phyloP scores from a whole-genome alignment of 2,888 invertebrate genomes.

The Tanytarsus gracilentus region DNA sequence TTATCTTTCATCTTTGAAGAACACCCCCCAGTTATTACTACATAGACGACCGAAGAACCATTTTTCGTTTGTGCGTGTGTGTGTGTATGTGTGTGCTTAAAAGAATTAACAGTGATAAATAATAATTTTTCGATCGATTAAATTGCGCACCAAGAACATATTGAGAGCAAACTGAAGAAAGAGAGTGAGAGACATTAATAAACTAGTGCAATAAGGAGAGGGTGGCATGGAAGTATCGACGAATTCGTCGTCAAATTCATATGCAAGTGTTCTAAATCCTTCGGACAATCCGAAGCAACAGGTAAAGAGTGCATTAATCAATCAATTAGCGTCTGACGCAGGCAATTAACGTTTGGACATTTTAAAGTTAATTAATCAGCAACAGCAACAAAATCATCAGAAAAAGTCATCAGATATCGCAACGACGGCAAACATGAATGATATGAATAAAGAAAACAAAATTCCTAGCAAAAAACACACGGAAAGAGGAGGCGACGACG shows the following conservation, averaged over 20 bases:
- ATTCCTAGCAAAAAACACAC: conserved; percentile 11
- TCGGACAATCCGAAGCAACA: conserved; percentile 15
- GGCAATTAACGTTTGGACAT: no score
- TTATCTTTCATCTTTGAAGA: no score
- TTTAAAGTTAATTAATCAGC: no score
- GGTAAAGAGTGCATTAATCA: no score
- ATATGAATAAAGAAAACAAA: conserved; percentile 21
- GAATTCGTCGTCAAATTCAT: conserved; percentile 13
- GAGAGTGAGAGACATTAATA: no score
- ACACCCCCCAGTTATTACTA: no score
- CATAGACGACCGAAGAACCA: no score
- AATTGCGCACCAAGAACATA: not conserved
- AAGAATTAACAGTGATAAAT: no score
- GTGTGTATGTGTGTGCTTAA: no score
- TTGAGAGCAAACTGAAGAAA: not conserved
- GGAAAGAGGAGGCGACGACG: conserved; percentile 7
- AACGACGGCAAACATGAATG: not conserved
- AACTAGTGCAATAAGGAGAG: conserved; percentile 17
- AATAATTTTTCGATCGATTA: no score
- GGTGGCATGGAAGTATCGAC: conserved; percentile 24
- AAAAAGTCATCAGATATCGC: not conserved
- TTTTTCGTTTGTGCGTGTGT: not conserved
- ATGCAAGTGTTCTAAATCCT: conserved; percentile 22
- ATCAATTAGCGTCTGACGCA: no score
- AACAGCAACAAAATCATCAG: not conserved